phyloP scores from a whole-genome alignment of 2,797 vertebrate species.

The Nyctibius grandis region DNA sequence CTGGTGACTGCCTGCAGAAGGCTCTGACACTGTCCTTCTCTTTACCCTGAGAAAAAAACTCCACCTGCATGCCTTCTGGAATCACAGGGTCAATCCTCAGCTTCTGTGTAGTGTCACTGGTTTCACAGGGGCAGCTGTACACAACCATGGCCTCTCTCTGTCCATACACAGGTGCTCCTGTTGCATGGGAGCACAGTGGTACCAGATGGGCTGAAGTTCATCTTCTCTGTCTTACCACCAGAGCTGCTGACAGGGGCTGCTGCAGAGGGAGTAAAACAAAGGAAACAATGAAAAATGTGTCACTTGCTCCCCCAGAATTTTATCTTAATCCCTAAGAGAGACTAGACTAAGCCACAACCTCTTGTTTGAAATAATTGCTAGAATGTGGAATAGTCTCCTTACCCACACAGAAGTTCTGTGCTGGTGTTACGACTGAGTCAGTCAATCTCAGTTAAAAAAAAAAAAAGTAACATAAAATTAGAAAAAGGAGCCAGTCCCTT shows the following conservation, averaged over 20 bases:
- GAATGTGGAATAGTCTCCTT: background rate
- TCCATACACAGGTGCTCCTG: background rate
- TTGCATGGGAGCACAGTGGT: background rate
- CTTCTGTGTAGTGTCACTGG: background rate
- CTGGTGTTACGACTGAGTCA: background rate
- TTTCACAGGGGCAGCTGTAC: background rate
- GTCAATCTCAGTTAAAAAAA: background rate
- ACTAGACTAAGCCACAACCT: background rate
- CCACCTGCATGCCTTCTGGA: fast-evolving
- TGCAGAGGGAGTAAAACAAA: background rate
- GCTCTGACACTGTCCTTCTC: background rate
- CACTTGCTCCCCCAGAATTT: background rate
- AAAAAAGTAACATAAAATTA: background rate
- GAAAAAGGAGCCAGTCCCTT: background rate
- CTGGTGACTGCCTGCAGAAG: background rate
- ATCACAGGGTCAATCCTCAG: background rate
- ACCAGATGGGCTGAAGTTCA: background rate
- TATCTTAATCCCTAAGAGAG: background rate
- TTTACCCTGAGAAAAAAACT: background rate
- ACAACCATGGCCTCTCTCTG: background rate
- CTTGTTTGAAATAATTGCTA: background rate
- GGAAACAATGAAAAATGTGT: background rate
- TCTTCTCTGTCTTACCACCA: background rate
- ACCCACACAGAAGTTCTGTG: background rate
- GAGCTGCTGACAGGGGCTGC: background rate